Conservation (phyloP, 2,797 vertebrate genomes). For the Megalops cyprinoides region DNA sequence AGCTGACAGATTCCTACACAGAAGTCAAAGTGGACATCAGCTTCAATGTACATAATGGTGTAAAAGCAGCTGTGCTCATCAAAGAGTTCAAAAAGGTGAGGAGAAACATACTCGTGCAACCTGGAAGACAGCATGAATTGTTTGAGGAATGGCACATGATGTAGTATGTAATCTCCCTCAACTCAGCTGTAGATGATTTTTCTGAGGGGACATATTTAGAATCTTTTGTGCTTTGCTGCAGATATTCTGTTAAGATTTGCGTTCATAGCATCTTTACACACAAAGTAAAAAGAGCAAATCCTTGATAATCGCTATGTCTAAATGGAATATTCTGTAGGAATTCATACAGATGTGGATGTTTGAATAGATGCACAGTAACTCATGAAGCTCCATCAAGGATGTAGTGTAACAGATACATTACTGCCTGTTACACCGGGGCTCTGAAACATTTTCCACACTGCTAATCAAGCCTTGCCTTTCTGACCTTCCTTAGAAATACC, state of each 20-base stretch:
- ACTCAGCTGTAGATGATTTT: neutral
- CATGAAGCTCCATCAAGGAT: neutral
- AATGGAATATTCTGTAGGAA: too few relatives aligned
- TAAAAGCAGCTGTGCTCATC: conserved; percentile 94
- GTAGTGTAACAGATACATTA: neutral
- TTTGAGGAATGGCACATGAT: too few relatives aligned
- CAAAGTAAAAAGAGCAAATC: too few relatives aligned
- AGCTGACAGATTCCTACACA: conserved; percentile 93
- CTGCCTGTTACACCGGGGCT: neutral
- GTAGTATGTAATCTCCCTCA: neutral
- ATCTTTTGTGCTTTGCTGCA: neutral
- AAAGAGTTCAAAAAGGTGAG: conserved; percentile 96
- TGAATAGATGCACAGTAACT: too few relatives aligned
- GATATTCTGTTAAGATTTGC: too few relatives aligned
- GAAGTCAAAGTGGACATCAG: conserved; percentile 99
- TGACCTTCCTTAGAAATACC: conserved; percentile 83
- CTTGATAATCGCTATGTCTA: too few relatives aligned
- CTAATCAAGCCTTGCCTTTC: neutral
- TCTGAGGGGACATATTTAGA: neutral
- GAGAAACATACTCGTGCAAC: neutral
- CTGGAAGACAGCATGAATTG: too few relatives aligned
- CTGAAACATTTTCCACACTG: neutral
- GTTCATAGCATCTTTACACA: too few relatives aligned
- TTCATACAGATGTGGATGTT: neutral
- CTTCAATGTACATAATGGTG: conserved; percentile 96